Base-by-base conservation (phyloP, 2,888 invertebrate genomes). In the Merodon equestris region DNA sequence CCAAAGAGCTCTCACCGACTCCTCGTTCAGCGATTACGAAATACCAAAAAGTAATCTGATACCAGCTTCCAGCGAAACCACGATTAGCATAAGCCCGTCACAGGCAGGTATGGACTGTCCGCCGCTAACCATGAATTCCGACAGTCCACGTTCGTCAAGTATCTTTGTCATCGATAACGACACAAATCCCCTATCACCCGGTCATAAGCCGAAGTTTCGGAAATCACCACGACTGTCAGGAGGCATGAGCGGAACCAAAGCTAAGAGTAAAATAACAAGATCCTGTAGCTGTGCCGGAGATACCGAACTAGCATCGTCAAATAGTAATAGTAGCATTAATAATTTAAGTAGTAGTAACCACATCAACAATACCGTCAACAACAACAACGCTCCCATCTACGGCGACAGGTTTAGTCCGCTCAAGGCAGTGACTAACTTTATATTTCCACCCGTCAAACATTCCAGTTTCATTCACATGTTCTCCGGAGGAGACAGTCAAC, bases 381-480 rank as follows among this genome's bases (percentile, higher is more conserved):
- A 82, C 51, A 82, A 68, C 40, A 72, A 70, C 45, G 82, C 71
- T 61, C 66, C 67, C 15, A 82, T 68, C 38, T 87, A 85, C 77
- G 86, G 87, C 1, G 87, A 88, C 38, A 87, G 86, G 82, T 85
- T 90, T 40, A 90, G 89, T 82, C 90, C 90, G 1, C 83, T 90
- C 9, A 89, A 87, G 82, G 86, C 87, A n/a, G 88, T 90, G 79
- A 89, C 89, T 67, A 89, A 87, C 73, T 88, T 90, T 50, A 86
- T 90, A 74, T 88, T 88, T 68, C 84, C 86, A 82, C 83, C 86
- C 70, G 86, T 84, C 19, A 87, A 88, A 81, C 88, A 88, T 86
- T 87, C 88, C 83, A 88, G 87, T 83, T 85, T 89, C 63, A 86
- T 88, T 81, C 88, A 89, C 76, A 84, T 87, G 81, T 86, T 87